Percentiles rank a stretch among this genome's conserved stretches.
Conservation (phyloP, 2,797 vertebrate species). For the Poeciliopsis infans region DNA sequence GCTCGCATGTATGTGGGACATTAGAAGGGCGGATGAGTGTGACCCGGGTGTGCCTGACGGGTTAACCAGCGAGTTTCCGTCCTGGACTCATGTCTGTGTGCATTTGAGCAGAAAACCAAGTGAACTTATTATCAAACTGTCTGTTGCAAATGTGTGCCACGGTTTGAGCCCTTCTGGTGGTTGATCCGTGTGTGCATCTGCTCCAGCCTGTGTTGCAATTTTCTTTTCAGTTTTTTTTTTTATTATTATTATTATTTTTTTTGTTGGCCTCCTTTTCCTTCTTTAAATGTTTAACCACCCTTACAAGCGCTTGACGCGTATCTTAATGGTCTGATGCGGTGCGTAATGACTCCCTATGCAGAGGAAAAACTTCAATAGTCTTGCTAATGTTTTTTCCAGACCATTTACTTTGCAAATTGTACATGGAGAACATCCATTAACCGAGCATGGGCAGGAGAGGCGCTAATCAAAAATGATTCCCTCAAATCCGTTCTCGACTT, state of each 20-base stretch:
- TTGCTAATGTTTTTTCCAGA: constrained; percentile 56
- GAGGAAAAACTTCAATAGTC: constrained; percentile 53
- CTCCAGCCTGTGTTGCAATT: constrained; percentile 35
- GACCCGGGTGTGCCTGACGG: not conserved
- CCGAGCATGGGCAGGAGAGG: constrained; percentile 13
- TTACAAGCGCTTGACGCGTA: constrained; percentile 68
- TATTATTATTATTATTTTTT: constrained; percentile 14
- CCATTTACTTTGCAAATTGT: constrained; percentile 65
- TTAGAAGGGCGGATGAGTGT: constrained; percentile 38
- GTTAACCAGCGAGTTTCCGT: not conserved
- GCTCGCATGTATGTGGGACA: constrained; percentile 31
- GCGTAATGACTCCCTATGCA: constrained; percentile 66
- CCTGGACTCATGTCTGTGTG: constrained; percentile 8
- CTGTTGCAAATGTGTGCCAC: constrained; percentile 24
- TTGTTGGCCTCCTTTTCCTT: constrained; percentile 61
- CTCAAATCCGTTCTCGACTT: constrained; percentile 31
- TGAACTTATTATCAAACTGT: constrained; percentile 34
- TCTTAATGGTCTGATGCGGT: constrained; percentile 74
- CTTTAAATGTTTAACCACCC: constrained; percentile 63
- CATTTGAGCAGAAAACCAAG: constrained; percentile 44
- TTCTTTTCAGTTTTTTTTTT: constrained; percentile 49
- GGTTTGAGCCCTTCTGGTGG: constrained; percentile 13
- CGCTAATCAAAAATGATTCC: constrained; percentile 36
- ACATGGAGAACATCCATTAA: constrained; percentile 60
- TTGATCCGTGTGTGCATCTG: constrained; percentile 5